Percentiles rank a stretch among this genome's conserved stretches.
Evolutionary conservation across 2,113 vertebrate genomes (phyloP).

Genomic region (Seriola quinqueradiata): DNA sequence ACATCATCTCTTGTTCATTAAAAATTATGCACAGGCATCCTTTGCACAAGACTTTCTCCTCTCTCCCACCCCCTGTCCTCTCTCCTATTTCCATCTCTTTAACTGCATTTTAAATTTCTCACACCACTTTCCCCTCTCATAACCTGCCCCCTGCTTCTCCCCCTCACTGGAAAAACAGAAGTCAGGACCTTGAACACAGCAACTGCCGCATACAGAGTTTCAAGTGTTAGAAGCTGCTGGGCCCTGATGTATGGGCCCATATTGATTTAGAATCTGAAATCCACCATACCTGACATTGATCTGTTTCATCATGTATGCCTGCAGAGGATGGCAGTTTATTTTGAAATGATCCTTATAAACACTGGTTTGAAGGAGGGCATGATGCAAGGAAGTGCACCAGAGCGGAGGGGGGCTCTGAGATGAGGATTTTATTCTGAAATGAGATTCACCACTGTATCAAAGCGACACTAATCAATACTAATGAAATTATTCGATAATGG

Average conservation of each 20-base stretch:
- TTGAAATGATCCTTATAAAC: conserved; percentile 54
- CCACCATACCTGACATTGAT: conserved; percentile 60
- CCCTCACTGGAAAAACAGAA: background rate
- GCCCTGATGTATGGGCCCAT: conserved; percentile 13
- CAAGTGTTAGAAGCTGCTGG: conserved; percentile 11
- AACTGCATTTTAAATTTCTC: conserved; percentile 16
- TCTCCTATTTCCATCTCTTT: background rate
- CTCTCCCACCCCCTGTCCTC: background rate
- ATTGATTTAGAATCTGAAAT: conserved; percentile 57
- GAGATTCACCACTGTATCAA: conserved; percentile 26
- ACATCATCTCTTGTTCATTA: conserved; percentile 11
- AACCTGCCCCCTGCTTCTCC: background rate
- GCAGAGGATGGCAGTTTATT: conserved; percentile 53
- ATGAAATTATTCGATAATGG: conserved; percentile 39
- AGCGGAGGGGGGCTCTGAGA: background rate
- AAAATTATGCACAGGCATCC: background rate
- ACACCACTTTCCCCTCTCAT: background rate
- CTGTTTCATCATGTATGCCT: conserved; percentile 44
- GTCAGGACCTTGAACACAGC: conserved; percentile 29
- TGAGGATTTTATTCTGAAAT: conserved; percentile 35
- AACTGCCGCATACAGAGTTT: conserved; percentile 6
- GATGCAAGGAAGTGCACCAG: conserved; percentile 51
- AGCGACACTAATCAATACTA: conserved; percentile 43
- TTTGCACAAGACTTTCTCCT: background rate
- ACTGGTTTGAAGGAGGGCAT: conserved; percentile 42